Conservation (phyloP, 1,140 invertebrate species). For the Drosophila nigrodunni region DNA sequence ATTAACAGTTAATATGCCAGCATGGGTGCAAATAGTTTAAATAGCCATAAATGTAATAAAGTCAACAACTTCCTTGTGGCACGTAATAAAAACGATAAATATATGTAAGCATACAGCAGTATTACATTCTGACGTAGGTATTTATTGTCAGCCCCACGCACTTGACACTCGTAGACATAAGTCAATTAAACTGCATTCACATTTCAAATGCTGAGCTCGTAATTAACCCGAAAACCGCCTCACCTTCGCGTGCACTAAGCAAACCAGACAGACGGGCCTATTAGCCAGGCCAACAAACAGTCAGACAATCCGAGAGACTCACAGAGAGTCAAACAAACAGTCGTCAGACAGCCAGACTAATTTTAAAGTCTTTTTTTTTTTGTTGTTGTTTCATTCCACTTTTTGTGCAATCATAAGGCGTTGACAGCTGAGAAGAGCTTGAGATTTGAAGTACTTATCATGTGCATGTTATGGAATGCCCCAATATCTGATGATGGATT, state of each 20-base stretch:
- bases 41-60: conserved; percentile 5
- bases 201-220: conserved; percentile 24
- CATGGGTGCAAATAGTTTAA: not conserved
- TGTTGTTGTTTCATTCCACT: not conserved
- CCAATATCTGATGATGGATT: conserved; percentile 23
- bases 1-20: not conserved
- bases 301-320: not conserved
- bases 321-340: not conserved
- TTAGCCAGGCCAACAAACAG: not conserved
- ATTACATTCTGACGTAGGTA: conserved; percentile 19
- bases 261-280: conserved; percentile 2
- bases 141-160: conserved; percentile 22
- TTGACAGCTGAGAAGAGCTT: conserved; percentile 14
- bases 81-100: not conserved
- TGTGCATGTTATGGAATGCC: conserved; percentile 9
- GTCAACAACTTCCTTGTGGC: not conserved
- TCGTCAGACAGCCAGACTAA: conserved; percentile 5
- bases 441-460: not conserved
- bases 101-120: not conserved
- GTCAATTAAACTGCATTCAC: conserved; percentile 22
- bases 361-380: not conserved
- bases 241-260: conserved; percentile 26
- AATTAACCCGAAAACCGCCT: conserved; percentile 38
- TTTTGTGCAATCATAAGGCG: conserved; percentile 17
- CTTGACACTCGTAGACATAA: conserved; percentile 27